phyloP scores from a whole-genome alignment of 2,888 invertebrate genomes.

The Endotricha flammealis region DNA sequence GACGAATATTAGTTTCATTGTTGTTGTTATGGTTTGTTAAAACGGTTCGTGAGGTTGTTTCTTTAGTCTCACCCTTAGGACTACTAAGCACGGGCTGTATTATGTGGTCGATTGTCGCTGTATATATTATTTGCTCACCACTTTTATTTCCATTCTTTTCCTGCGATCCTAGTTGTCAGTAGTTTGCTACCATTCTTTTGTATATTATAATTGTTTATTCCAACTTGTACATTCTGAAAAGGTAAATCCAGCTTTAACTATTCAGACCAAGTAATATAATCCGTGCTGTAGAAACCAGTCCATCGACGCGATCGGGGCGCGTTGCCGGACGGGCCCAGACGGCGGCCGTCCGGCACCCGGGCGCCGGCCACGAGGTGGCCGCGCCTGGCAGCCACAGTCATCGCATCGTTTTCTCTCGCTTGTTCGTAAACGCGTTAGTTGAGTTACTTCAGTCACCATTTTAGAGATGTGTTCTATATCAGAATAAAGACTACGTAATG shows the following conservation, averaged over 20 bases:
- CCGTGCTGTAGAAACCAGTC: constrained; percentile 38
- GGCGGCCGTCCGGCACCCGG: constrained; percentile 18
- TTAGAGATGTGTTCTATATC: constrained; percentile 74
- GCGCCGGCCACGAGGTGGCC: constrained; percentile 14
- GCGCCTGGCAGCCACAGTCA: constrained; percentile 20
- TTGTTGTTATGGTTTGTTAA: constrained; percentile 64
- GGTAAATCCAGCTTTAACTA: constrained; percentile 2
- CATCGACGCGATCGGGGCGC: constrained; percentile 18
- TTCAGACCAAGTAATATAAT: constrained; percentile 32
- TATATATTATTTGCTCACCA: constrained; percentile 8
- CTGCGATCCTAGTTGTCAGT: neutral
- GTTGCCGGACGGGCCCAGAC: constrained; percentile 14
- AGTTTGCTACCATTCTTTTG: neutral
- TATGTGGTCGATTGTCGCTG: constrained; percentile 14
- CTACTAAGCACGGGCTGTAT: constrained; percentile 46
- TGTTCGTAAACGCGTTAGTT: constrained; percentile 68
- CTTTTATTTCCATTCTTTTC: neutral
- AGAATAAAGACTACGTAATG: constrained; percentile 76
- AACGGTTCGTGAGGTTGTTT: constrained; percentile 58
- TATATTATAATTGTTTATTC: neutral
- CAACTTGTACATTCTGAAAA: neutral
- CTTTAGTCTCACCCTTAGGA: constrained; percentile 59
- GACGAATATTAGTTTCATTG: constrained; percentile 67
- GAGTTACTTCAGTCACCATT: constrained; percentile 67
- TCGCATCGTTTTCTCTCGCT: constrained; percentile 58